Conservation (phyloP, 2,797 vertebrate species). For the Oryzias sinensis region DNA sequence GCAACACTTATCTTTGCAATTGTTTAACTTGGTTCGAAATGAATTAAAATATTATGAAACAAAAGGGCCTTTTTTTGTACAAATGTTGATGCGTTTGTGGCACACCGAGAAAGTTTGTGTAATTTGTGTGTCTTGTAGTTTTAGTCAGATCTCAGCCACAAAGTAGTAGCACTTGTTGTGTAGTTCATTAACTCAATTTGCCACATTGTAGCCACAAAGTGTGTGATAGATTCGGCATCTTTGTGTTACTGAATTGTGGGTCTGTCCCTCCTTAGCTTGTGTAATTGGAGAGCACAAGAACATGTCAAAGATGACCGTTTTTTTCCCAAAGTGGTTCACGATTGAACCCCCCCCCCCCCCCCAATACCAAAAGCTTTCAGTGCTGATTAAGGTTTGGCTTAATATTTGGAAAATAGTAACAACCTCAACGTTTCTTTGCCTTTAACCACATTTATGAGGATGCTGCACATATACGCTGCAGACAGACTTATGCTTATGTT, state of each 20-base stretch:
- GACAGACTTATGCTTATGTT: conserved; percentile 33
- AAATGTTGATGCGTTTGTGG: conserved; percentile 49
- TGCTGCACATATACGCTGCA: conserved; percentile 14
- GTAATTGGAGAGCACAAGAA: conserved; percentile 5
- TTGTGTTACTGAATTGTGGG: not conserved
- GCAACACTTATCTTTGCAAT: conserved; percentile 17
- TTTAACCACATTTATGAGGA: conserved; percentile 21
- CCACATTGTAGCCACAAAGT: conserved; percentile 31
- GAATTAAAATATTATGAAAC: too few relatives aligned
- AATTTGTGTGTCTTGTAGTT: conserved; percentile 34
- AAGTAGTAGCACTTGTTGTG: conserved; percentile 36
- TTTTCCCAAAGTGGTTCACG: conserved; percentile 11
- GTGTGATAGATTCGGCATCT: conserved; percentile 6
- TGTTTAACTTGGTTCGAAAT: too few relatives aligned
- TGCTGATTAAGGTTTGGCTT: conserved; percentile 27
- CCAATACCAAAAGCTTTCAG: conserved; percentile 1
- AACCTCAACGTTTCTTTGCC: conserved; percentile 22
- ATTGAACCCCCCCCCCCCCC: not conserved
- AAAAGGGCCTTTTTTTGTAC: conserved; percentile 25
- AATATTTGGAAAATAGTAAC: conserved; percentile 35
- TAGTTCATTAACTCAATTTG: conserved; percentile 55
- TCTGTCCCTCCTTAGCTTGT: conserved; percentile 2
- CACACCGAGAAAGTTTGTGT: not conserved
- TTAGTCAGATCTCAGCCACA: conserved; percentile 30
- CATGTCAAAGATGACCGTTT: conserved; percentile 7